Conservation (phyloP, 2,113 vertebrate genomes). For the Siphamia tubifer region DNA sequence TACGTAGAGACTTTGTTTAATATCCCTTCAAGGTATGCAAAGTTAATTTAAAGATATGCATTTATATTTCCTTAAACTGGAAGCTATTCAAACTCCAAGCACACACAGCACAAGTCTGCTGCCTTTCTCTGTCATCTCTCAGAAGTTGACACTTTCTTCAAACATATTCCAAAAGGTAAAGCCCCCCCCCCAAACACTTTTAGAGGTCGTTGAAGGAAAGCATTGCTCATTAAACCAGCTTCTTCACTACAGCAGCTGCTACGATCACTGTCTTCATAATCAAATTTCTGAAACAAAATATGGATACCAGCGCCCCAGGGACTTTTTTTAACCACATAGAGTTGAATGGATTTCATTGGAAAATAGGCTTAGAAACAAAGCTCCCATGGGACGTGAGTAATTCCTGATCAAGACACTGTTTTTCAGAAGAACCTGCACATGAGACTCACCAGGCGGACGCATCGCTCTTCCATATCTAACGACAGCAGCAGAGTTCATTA, state of each 20-base stretch:
- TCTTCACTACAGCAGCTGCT: not conserved
- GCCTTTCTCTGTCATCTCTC: not conserved
- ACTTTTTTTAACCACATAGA: not conserved
- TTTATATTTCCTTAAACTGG: too few relatives aligned
- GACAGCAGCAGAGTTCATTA: slow-evolving; percentile 32
- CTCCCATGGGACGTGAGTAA: too few relatives aligned
- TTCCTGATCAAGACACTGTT: not conserved
- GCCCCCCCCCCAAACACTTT: not conserved
- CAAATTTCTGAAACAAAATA: slow-evolving; percentile 5
- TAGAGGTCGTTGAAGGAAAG: not conserved
- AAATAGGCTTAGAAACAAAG: not conserved
- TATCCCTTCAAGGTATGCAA: too few relatives aligned
- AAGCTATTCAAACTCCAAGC: not conserved
- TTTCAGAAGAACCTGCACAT: not conserved
- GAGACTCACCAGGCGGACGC: not conserved
- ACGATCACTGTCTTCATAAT: not conserved
- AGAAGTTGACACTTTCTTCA: not conserved
- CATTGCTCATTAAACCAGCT: not conserved
- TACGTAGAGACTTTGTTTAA: too few relatives aligned
- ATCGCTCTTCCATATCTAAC: slow-evolving; percentile 1
- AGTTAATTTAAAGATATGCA: too few relatives aligned
- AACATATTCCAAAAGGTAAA: not conserved
- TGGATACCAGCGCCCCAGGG: slow-evolving; percentile 12
- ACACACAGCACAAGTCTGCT: not conserved
- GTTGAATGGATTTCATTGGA: not conserved